Base-by-base conservation (phyloP, 2,888 invertebrate genomes). In the Lypha dubia region DNA sequence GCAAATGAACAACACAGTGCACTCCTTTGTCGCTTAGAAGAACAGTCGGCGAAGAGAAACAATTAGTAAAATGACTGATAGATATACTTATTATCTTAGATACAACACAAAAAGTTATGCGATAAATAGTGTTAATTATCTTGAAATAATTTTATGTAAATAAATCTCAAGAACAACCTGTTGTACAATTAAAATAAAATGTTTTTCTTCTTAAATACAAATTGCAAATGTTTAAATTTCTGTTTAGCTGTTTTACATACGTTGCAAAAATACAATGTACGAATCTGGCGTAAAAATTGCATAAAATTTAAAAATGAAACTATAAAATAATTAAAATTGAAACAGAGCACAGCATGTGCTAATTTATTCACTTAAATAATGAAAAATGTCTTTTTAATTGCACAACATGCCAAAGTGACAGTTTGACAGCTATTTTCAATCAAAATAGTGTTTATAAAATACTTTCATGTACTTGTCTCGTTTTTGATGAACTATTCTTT, bases 311-410 rank as follows among this genome's bases (percentile, higher is more conserved):
- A 32, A 53, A 38, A 68, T 53, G 4, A 22, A 68, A 56, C 11
- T 28, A 56, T 11, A 58, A 38, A 60, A 68, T 53, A 74, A 73
- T 74, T 68, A 22, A 53, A 68, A 51, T 67, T 24, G 6, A 41
- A 63, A 56, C 24, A 35, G 53, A 68, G 22, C 24, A 53, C 62
- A 53, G 22, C 75, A 75, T 46, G 46, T 70, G 68, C 20, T 44
- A 58, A 41, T 75, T 63, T 49, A 56, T 63, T 35, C 68, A 75
- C 60, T 68, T 56, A 70, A 70, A 70, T 63, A 63, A 56, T 77
- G 73, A 77, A 70, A 81, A 77, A 81, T 84, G 20, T 68, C 73
- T 77, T 68, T 77, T 56, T 81, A 84, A 84, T 84, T 74, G 70
- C 73, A 77, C 53, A 63, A 60, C 73, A 77, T 81, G n/a, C 49